Evolutionary conservation across 1,140 invertebrate species (phyloP).

Genomic region (Brachionus paranguensis): DNA sequence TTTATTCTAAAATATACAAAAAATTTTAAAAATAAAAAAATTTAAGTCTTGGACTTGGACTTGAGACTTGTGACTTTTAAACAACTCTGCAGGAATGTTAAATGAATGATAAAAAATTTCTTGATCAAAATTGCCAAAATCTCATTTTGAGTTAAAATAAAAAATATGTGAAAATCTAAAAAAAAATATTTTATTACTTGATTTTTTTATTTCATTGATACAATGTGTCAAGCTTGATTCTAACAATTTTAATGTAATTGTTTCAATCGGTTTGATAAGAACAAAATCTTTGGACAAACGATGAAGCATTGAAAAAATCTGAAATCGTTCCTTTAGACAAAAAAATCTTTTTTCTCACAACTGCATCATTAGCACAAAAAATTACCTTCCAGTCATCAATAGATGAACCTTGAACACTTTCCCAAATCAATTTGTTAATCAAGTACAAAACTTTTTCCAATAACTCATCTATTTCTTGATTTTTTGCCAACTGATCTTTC

Average conservation of each 20-base stretch:
- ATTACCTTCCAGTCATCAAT: conserved; percentile 60
- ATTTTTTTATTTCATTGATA: conserved; percentile 59
- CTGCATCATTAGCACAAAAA: too few species aligned
- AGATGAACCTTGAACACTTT: conserved; percentile 61
- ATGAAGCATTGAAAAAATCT: conserved; percentile 63
- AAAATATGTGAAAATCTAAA: neutral
- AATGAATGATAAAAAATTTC: too few species aligned
- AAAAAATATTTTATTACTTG: conserved; percentile 45
- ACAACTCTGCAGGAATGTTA: too few species aligned
- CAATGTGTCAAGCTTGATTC: conserved; percentile 63
- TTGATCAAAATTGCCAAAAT: too few species aligned
- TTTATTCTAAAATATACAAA: too few species aligned
- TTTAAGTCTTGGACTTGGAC: too few species aligned
- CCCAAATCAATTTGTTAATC: conserved; percentile 60
- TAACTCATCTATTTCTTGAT: neutral
- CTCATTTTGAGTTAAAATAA: neutral
- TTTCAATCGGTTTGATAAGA: conserved; percentile 59
- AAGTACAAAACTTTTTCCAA: neutral
- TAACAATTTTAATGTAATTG: conserved; percentile 61
- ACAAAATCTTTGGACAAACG: conserved; percentile 61
- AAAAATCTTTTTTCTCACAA: too few species aligned
- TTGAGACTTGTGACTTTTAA: too few species aligned
- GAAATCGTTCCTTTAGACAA: conserved; percentile 58
- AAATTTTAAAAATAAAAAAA: too few species aligned
- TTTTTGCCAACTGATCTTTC: conserved; percentile 46